Evolutionary conservation across 2,888 invertebrate species (phyloP), one percentile per base, ranked within the genome.

Genomic region (Emesis castigata): DNA sequence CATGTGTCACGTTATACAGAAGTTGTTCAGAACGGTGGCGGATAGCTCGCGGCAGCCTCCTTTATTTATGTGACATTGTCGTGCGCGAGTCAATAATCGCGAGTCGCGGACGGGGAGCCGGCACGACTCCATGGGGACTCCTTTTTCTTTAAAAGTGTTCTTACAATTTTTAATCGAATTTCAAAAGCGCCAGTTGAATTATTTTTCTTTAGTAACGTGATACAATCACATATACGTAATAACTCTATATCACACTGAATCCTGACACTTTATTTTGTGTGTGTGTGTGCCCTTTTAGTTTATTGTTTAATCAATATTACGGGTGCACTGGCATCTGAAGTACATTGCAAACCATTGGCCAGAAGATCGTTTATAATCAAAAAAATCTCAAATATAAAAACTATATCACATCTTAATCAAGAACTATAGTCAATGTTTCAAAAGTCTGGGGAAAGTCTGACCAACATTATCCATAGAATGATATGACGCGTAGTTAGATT

Each of bases 401-500:
- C 88, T 0, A 18, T 88, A n/a, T 64, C 79, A 5, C 87, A 89
- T 64, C 26, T 88, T 34, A 83, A 77, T 56, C 31, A 87, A 8
- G 86, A 88, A 75, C 31, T 89, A 0, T 86, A 89, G 39, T 79
- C 86, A 0, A 69, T 85, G 69, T 89, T 89, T 16, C 88, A 89
- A 83, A 89, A 86, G 73, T 81, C 84, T 0, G 77, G 70, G 0
- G 88, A 89, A 76, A 73, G 79, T 61, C 62, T 89, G 0, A 87
- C 83, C 0, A 85, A 89, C 7, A 89, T 85, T 61, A 87, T 74
- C 20, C 85, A 82, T 14, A 75, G 88, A 20, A 85, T 1, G 85
- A 88, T 71, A 14, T 83, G 1, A 84, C 86, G 68, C 56, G 80
- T 14, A 80, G 70, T 44, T 87, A 88, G 85, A 84, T 88, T 0